Conservation (phyloP, 2,113 vertebrate genomes). For the Aldabrachelys gigantea region DNA sequence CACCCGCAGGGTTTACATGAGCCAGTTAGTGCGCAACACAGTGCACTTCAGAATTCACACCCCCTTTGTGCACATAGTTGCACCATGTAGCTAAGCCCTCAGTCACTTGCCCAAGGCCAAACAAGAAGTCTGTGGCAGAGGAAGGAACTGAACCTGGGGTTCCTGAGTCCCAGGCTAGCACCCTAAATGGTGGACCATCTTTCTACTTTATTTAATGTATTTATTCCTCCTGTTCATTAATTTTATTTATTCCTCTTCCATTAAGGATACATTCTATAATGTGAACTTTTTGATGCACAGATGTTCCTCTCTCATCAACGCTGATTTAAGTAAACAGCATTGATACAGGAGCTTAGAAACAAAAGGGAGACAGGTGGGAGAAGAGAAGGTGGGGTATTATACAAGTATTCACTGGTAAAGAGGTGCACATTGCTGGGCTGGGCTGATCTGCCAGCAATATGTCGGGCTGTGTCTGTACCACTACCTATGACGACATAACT, state of each 20-base stretch:
- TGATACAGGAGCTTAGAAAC: background rate
- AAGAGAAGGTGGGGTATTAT: too few species aligned
- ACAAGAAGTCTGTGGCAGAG: background rate
- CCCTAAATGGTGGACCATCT: background rate
- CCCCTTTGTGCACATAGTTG: too few species aligned
- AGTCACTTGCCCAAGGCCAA: background rate
- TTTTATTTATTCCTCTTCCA: background rate
- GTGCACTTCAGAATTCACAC: too few species aligned
- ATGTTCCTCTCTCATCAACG: background rate
- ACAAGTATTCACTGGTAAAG: background rate
- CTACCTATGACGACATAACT: background rate
- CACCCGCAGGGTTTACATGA: too few species aligned
- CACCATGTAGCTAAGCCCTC: too few species aligned
- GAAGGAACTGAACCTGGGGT: background rate
- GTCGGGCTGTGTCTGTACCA: background rate
- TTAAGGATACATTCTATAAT: background rate
- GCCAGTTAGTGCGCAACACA: too few species aligned
- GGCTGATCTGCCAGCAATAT: rapidly evolving
- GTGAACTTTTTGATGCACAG: background rate
- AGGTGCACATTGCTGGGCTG: background rate
- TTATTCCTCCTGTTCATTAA: background rate
- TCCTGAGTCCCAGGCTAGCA: background rate
- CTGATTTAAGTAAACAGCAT: background rate
- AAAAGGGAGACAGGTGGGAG: background rate
- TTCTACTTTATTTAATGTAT: background rate